A percentile compares a stretch with the other conserved stretches of the same genome.
Evolutionary conservation across 2,888 invertebrate species (phyloP).

Genomic region (Tryphoninae sp.): DNA sequence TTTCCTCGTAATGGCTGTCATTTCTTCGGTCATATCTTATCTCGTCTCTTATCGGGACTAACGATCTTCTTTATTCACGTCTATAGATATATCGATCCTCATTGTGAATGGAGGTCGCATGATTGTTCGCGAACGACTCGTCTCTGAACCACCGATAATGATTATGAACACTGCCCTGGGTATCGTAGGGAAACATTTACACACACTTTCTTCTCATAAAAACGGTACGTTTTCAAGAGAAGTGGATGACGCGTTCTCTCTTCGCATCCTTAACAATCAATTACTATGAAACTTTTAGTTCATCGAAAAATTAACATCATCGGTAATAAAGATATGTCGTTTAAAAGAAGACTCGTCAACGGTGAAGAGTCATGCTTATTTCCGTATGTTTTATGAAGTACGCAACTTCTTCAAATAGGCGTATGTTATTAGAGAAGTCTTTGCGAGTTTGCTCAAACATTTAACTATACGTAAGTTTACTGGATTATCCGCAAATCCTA

Average conservation of each 20-base stretch:
- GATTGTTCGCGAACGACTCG: slow-evolving; percentile 23
- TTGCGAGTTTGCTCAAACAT: too few species aligned
- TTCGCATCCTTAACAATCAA: too few species aligned
- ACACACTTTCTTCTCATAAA: not conserved
- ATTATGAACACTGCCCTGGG: slow-evolving; percentile 2
- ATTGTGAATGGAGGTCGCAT: not conserved
- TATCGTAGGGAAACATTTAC: not conserved
- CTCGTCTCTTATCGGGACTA: slow-evolving; percentile 53
- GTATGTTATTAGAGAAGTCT: too few species aligned
- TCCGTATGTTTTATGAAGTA: too few species aligned
- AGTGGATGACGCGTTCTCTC: not conserved
- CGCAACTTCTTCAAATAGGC: too few species aligned
- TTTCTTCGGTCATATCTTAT: slow-evolving; percentile 55
- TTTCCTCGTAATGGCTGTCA: slow-evolving; percentile 43
- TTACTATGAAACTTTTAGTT: too few species aligned
- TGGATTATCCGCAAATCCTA: not conserved
- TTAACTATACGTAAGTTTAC: not conserved
- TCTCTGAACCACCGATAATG: slow-evolving; percentile 2
- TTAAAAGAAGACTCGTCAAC: too few species aligned
- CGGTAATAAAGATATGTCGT: too few species aligned
- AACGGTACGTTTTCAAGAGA: not conserved
- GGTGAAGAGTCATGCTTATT: too few species aligned
- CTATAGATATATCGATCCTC: slow-evolving; percentile 11
- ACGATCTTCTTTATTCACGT: slow-evolving; percentile 45
- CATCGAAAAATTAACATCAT: too few species aligned